phyloP scores from a whole-genome alignment of 2,797 vertebrate species.

The Molossus molossus region DNA sequence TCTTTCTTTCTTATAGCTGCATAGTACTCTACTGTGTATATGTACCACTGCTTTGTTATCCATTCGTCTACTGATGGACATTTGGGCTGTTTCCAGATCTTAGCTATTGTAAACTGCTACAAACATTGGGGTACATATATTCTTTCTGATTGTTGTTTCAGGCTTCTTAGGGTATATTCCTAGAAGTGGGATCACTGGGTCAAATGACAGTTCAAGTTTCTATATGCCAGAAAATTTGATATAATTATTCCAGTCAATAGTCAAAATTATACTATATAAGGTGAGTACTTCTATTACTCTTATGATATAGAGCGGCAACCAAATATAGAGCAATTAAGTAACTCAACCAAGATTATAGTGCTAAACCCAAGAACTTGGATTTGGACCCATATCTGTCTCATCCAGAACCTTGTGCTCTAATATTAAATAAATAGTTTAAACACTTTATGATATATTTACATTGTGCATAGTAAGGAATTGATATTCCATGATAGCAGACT shows the following conservation, averaged over 20 bases:
- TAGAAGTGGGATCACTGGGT: too few species aligned
- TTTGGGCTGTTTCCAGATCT: too few species aligned
- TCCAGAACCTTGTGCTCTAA: not conserved
- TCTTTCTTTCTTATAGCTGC: too few species aligned
- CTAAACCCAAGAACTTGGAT: slow-evolving; percentile 19
- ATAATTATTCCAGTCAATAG: not conserved
- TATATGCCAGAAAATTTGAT: not conserved
- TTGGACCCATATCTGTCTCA: not conserved
- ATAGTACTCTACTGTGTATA: too few species aligned
- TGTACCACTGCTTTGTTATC: too few species aligned
- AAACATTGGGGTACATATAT: too few species aligned
- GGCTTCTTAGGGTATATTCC: too few species aligned
- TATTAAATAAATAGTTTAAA: slow-evolving; percentile 34
- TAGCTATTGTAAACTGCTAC: too few species aligned
- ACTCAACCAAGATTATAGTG: not conserved
- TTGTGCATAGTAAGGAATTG: not conserved
- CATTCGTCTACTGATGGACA: too few species aligned
- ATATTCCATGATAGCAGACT: not conserved
- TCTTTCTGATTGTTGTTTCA: too few species aligned
- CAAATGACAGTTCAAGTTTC: not conserved
- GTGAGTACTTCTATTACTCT: not conserved
- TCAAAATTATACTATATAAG: not conserved
- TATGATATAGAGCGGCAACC: not conserved
- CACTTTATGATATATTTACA: not conserved
- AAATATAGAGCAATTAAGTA: slow-evolving; percentile 15